Evolutionary conservation across 1,140 invertebrate species (phyloP).

Genomic region (Papilio polytes): DNA sequence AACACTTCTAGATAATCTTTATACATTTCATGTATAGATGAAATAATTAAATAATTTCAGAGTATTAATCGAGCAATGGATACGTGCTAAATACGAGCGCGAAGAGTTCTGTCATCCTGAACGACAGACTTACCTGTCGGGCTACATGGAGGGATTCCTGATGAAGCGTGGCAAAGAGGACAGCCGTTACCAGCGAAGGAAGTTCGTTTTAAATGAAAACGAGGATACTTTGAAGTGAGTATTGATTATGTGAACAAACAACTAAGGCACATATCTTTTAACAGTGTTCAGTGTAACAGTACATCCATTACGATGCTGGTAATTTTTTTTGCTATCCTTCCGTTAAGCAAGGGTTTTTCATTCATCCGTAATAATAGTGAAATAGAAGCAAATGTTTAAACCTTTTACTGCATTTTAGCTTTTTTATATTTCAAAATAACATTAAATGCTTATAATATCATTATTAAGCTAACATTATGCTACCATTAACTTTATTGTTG

Average conservation of each 20-base stretch:
- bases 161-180: conserved; percentile 96
- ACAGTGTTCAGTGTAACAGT: too few species aligned
- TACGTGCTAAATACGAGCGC: conserved; percentile 94
- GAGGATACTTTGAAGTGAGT: conserved; percentile 86
- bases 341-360: too few species aligned
- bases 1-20: too few species aligned
- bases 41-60: conserved; percentile 81
- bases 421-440: not conserved
- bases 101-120: conserved; percentile 94
- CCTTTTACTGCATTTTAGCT: too few species aligned
- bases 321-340: too few species aligned
- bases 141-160: conserved; percentile 92
- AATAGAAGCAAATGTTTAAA: too few species aligned
- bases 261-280: too few species aligned
- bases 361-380: too few species aligned
- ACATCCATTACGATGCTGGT: too few species aligned
- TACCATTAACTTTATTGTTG: not conserved
- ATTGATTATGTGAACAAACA: too few species aligned
- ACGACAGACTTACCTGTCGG: conserved; percentile 90
- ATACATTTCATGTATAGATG: not conserved
- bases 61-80: conserved; percentile 95
- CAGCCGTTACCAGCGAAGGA: conserved; percentile 91
- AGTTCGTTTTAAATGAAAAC: conserved; percentile 92
- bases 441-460: not conserved
- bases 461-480: not conserved